Evolutionary conservation across 2,797 vertebrate genomes (phyloP).

Genomic region (Avahi laniger): DNA sequence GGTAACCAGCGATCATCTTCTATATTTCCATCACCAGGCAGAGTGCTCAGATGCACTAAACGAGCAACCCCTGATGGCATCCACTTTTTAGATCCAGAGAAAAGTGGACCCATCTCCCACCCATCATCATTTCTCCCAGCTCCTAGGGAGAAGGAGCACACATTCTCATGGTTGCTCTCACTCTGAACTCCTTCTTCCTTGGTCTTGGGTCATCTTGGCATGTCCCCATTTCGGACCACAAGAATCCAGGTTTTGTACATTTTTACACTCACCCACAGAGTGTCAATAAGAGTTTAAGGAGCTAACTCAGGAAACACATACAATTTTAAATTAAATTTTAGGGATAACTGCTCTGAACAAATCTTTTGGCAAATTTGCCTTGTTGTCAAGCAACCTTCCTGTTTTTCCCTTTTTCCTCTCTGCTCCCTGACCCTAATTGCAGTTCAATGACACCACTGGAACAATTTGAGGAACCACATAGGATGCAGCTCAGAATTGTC

Average conservation of each 20-base stretch:
- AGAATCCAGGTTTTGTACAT: not conserved
- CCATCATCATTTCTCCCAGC: not conserved
- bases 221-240: not conserved
- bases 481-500: not conserved
- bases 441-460: not conserved
- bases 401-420: not conserved
- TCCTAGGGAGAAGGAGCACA: not conserved
- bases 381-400: not conserved
- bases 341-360: not conserved
- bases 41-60: not conserved
- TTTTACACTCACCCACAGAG: not conserved
- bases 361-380: not conserved
- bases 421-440: not conserved
- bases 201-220: not conserved
- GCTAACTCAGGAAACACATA: slow-evolving; percentile 19
- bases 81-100: not conserved
- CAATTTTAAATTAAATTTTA: not conserved
- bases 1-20: not conserved
- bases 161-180: not conserved
- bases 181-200: not conserved
- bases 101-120: not conserved
- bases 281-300: not conserved
- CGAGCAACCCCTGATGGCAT: not conserved
- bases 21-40: not conserved
- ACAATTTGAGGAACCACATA: not conserved